Evolutionary conservation across 2,797 vertebrate species (phyloP).

Genomic region (Dryobates pubescens): DNA sequence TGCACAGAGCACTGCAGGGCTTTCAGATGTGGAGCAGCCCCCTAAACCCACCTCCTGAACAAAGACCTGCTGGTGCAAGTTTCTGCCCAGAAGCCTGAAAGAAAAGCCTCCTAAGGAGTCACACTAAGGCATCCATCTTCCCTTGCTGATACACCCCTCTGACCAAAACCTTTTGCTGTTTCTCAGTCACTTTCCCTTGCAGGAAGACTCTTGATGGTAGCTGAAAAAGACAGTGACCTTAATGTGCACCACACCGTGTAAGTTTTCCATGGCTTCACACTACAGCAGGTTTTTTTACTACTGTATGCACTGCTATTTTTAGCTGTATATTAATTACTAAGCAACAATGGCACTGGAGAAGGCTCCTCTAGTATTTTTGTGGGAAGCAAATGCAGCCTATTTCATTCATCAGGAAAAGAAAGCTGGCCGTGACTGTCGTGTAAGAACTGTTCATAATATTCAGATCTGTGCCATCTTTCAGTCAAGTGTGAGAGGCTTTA

Average conservation of each 20-base stretch:
- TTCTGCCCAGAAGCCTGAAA: neutral
- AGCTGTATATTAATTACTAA: conserved; percentile 65
- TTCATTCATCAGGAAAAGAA: neutral
- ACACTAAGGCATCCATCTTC: neutral
- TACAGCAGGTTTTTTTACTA: conserved; percentile 64
- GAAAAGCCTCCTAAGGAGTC: neutral
- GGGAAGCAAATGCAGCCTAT: conserved; percentile 2
- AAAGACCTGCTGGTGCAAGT: neutral
- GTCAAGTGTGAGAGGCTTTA: neutral
- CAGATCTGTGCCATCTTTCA: neutral
- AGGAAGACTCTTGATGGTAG: neutral
- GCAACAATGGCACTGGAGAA: conserved; percentile 53
- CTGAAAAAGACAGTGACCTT: conserved; percentile 33
- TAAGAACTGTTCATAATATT: neutral
- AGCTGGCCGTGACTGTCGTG: neutral
- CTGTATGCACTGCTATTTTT: conserved; percentile 75
- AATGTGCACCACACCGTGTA: neutral
- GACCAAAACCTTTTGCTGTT: neutral
- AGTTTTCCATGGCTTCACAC: conserved; percentile 47
- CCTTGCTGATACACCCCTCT: neutral
- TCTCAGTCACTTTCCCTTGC: neutral
- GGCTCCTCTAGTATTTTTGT: neutral
- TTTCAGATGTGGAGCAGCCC: neutral
- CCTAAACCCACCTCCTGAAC: rapidly evolving
- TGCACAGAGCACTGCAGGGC: neutral